Base-by-base conservation (phyloP, 2,888 invertebrate genomes). In the Arctia plantaginis region DNA sequence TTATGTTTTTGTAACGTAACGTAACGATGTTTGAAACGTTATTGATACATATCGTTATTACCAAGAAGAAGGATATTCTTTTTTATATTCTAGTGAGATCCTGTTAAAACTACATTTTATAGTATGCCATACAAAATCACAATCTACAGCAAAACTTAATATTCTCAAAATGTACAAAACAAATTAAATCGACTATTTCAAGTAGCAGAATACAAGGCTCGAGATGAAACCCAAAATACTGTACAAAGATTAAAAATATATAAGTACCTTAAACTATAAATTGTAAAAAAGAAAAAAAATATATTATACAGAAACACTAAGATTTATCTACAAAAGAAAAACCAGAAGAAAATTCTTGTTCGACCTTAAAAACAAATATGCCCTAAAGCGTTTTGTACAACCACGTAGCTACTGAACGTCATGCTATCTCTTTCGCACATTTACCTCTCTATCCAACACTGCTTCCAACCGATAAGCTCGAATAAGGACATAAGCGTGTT, bases 401-500 rank as follows among this genome's bases (percentile, higher is more conserved):
- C 75, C 30, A 65, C 30, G 62, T 72, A 80, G 72, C 78, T 80
- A 83, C 82, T 80, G 73, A 74, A 84, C 81, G 81, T 77, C 90
- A 91, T 92, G 92, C 90, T 91, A 82, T 92, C 93, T 95, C 94
- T 95, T 95, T 95, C 95, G 95, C 95, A 95, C 95, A 95, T 95
- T 94, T 96, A 96, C 96, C 96, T 96, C 96, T 96, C 96, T 94
- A 96, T 96, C 96, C 96, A 96, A 96, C 96, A 96, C 93, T 96
- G 96, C 92, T 96, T 96, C 96, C 96, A 96, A 90, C 96, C 96
- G 89, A 96, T 95, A 89, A 96, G 94, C 95, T 96, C 96, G 96
- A 96, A 96, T 87, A 96, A 94, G 72, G 96, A 96, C 96, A 96
- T 96, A 90, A 96, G 94, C 94, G 92, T 96, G 96, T 96, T 96